These are phyloP conservation scores for Virgularia gustaviana DNA, from an alignment of 92 coral and sea anemone genomes.

Conservation along the genomic window DNA sequence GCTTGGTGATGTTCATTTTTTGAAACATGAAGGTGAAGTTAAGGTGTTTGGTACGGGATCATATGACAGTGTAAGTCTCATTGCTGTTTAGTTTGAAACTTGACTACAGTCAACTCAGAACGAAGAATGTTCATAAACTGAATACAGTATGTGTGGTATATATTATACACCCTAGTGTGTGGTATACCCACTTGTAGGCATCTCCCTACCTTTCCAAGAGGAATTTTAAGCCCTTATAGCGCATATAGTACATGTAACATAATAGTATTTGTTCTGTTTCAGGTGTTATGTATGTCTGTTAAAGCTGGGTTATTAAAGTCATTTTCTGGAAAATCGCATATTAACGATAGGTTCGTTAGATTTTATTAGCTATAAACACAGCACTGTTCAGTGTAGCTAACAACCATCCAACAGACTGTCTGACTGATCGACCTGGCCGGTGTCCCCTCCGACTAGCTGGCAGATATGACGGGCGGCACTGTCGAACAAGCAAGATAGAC, in stretches of 20 bases:
- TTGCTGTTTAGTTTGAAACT: not conserved
- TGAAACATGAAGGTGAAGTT: conserved; percentile 71
- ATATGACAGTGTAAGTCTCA: conserved; percentile 68
- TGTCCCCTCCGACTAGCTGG: too few relatives aligned
- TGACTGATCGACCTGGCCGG: too few relatives aligned
- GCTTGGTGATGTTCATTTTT: conserved; percentile 79
- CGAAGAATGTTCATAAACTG: not conserved
- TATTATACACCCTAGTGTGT: not conserved
- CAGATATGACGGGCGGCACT: too few relatives aligned
- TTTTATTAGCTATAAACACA: too few relatives aligned
- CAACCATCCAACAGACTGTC: too few relatives aligned
- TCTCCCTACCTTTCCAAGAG: not conserved
- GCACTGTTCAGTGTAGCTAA: too few relatives aligned
- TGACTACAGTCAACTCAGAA: not conserved
- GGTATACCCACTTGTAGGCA: not conserved
- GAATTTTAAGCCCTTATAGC: too few relatives aligned
- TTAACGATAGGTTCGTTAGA: conserved; percentile 29
- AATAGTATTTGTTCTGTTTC: too few relatives aligned
- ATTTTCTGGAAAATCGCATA: conserved; percentile 51
- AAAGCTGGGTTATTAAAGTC: conserved; percentile 75
- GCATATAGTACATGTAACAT: too few relatives aligned
- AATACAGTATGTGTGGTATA: not conserved
- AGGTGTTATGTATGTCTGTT: conserved; percentile 18
- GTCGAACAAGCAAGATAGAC: too few relatives aligned
- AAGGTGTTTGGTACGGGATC: conserved; percentile 59